Percentiles rank a stretch among this genome's conserved stretches.
Conservation (phyloP, 37 sponge, comb jelly and placozoan genomes). For the Cladorhizidae sp. region DNA sequence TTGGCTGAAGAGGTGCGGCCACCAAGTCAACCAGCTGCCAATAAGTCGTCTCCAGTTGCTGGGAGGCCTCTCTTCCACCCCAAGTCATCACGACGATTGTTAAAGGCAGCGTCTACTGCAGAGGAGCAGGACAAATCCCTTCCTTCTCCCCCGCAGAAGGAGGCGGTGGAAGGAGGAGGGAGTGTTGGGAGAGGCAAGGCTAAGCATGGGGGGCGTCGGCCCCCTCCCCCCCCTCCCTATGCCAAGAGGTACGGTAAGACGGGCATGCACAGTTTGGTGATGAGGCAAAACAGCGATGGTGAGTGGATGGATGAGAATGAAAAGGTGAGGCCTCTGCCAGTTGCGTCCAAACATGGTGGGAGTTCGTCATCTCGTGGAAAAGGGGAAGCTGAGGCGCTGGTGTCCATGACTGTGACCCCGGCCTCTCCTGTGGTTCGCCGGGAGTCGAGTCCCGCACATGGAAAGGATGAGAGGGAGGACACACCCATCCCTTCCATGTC, state of each 20-base stretch:
- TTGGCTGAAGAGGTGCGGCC: not conserved
- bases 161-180: not conserved
- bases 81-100: constrained; percentile 3
- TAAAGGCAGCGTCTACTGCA: not conserved
- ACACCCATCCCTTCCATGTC: not conserved
- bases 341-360: not conserved
- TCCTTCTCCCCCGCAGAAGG: not conserved
- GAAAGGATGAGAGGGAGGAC: not conserved
- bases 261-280: not conserved
- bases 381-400: not conserved
- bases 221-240: constrained; percentile 48
- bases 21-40: not conserved
- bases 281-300: not conserved
- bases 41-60: not conserved
- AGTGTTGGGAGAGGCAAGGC: not conserved
- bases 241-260: constrained; percentile 9
- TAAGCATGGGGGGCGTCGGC: constrained; percentile 8
- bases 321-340: not conserved
- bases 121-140: not conserved
- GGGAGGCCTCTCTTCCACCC: constrained; percentile 14
- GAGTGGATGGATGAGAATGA: not conserved
- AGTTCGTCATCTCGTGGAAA: not conserved
- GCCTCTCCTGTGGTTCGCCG: not conserved
- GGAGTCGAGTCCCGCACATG: not conserved
- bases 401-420: not conserved